Evolutionary conservation across 2,888 invertebrate genomes (phyloP).

Genomic region (Petrolisthes manimaculis): DNA sequence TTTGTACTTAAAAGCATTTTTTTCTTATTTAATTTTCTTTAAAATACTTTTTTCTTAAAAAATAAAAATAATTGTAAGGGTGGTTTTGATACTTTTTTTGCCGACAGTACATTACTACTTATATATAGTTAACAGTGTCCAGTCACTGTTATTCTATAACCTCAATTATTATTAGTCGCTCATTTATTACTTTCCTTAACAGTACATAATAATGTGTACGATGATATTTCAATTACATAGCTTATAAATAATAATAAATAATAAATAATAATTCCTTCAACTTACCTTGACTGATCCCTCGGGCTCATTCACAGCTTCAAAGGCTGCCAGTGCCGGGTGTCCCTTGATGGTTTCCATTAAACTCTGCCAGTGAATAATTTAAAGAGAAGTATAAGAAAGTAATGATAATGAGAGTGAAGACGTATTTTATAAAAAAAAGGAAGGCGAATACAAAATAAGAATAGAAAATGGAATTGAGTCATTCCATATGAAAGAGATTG

Average conservation of each 20-base stretch:
- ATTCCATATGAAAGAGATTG: background rate
- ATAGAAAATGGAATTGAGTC: background rate
- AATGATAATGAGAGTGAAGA: too few relatives aligned
- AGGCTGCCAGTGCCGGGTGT: constrained; percentile 68
- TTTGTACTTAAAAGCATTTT: too few relatives aligned
- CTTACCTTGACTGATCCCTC: constrained; percentile 67
- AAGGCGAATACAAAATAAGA: background rate
- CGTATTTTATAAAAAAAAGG: background rate
- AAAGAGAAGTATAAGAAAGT: too few relatives aligned
- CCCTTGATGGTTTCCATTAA: constrained; percentile 54
- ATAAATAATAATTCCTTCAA: too few relatives aligned
- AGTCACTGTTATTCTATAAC: background rate
- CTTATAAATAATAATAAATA: background rate
- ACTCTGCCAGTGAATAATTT: background rate
- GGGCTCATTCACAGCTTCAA: constrained; percentile 68
- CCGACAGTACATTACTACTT: background rate
- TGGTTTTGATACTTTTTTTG: background rate
- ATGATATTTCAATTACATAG: background rate
- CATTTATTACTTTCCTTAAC: background rate
- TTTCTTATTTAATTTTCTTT: background rate
- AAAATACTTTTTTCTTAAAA: constrained; percentile 6
- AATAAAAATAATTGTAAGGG: constrained; percentile 4
- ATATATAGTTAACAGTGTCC: background rate
- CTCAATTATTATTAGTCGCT: background rate
- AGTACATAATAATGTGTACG: too few relatives aligned